phyloP scores from a whole-genome alignment of 2,113 vertebrate genomes.

The Pituophis catenifer region DNA sequence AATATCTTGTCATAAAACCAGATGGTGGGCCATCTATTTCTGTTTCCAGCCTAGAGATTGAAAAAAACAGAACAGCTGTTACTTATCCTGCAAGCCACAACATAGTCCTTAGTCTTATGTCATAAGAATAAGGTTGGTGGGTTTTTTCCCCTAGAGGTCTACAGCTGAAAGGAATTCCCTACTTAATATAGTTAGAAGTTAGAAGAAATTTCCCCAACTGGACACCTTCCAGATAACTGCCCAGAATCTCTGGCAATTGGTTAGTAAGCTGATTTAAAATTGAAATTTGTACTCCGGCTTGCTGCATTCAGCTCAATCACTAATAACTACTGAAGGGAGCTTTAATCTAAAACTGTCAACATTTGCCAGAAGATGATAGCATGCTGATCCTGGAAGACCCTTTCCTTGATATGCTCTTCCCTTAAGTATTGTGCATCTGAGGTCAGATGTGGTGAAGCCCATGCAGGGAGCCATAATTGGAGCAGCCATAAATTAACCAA shows the following conservation, averaged over 20 bases:
- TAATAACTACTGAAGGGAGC: neutral
- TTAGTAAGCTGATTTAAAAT: neutral
- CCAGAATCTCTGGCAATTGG: neutral
- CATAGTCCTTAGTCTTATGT: neutral
- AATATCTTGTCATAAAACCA: neutral
- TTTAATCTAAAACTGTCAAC: neutral
- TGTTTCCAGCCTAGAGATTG: neutral
- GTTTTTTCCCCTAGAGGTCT: neutral
- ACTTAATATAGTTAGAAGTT: neutral
- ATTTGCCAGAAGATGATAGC: neutral
- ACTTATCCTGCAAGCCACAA: neutral
- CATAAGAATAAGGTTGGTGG: neutral
- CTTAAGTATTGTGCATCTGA: neutral
- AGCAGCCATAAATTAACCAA: neutral
- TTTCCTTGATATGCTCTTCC: neutral
- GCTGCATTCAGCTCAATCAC: neutral
- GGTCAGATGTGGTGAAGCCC: neutral
- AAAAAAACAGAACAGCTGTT: neutral
- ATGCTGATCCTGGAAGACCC: neutral
- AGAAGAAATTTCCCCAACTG: neutral
- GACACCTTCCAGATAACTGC: neutral
- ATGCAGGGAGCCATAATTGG: neutral
- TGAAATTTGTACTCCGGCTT: neutral
- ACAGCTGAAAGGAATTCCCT: neutral
- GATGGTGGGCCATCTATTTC: neutral